phyloP scores from a whole-genome alignment of 2,797 vertebrate genomes.

The Premnoplex brunnescens region DNA sequence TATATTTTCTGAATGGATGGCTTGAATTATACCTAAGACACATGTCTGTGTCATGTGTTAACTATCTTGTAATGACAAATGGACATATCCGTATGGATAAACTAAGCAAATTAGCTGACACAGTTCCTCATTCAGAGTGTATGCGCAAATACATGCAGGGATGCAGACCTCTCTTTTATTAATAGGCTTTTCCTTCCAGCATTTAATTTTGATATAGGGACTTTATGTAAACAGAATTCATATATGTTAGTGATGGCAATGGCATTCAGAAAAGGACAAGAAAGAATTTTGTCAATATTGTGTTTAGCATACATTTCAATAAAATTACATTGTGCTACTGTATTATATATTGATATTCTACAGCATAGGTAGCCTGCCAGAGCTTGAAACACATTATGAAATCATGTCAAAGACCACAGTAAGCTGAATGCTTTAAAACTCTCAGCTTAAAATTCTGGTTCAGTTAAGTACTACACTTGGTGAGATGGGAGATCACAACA shows the following conservation, averaged over 20 bases:
- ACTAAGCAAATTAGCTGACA: neutral
- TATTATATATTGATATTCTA: neutral
- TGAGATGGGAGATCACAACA: neutral
- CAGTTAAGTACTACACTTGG: neutral
- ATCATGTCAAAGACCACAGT: neutral
- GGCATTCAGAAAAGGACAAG: neutral
- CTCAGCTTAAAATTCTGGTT: neutral
- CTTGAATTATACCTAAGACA: neutral
- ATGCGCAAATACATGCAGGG: neutral
- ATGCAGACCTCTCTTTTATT: neutral
- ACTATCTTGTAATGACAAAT: neutral
- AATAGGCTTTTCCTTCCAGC: neutral
- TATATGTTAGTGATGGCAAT: neutral
- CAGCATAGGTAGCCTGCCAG: neutral
- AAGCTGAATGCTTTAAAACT: neutral
- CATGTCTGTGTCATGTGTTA: neutral
- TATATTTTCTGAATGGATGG: neutral
- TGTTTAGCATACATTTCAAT: neutral
- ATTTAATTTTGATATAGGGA: neutral
- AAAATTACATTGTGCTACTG: neutral
- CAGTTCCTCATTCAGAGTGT: neutral
- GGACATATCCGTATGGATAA: neutral
- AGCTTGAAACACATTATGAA: neutral
- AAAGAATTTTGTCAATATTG: neutral
- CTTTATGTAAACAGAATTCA: neutral